Evolutionary conservation across 2,888 invertebrate genomes (phyloP).

Genomic region (Galeruca laticollis): DNA sequence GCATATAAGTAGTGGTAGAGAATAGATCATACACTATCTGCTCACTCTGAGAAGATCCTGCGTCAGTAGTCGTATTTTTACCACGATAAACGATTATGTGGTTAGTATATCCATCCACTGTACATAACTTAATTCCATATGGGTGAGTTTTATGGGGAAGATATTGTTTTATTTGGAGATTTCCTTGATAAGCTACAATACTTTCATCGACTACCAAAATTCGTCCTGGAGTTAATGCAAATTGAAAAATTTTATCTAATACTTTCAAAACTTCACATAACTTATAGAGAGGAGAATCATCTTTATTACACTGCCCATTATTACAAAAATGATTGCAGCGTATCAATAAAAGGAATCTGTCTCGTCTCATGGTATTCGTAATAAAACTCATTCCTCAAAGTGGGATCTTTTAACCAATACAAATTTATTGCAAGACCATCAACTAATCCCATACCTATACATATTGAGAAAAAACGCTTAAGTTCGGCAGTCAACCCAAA

Average conservation of each 20-base stretch:
- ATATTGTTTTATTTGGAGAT: background rate
- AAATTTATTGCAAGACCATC: constrained; percentile 8
- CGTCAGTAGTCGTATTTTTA: background rate
- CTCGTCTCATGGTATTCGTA: constrained; percentile 16
- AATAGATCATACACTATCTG: background rate
- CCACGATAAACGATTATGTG: background rate
- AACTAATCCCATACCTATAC: constrained; percentile 17
- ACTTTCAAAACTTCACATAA: constrained; percentile 3
- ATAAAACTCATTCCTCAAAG: constrained; percentile 19
- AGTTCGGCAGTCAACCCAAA: constrained; percentile 19
- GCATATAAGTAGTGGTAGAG: no score
- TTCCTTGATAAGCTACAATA: constrained; percentile 5
- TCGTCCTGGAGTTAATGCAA: background rate
- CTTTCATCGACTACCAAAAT: background rate
- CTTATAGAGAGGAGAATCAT: constrained; percentile 1
- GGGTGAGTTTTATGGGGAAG: no score
- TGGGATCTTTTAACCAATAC: constrained; percentile 23
- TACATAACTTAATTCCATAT: constrained; percentile 5
- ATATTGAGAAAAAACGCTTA: constrained; percentile 25
- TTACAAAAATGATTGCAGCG: no score
- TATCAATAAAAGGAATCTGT: no score
- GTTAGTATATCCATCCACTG: constrained; percentile 6
- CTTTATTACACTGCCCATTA: no score
- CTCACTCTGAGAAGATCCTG: background rate
- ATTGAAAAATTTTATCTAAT: constrained; percentile 5